Evolutionary conservation across 1,140 invertebrate genomes (phyloP).

Genomic region (Gyrodactylus bullatarudis): DNA sequence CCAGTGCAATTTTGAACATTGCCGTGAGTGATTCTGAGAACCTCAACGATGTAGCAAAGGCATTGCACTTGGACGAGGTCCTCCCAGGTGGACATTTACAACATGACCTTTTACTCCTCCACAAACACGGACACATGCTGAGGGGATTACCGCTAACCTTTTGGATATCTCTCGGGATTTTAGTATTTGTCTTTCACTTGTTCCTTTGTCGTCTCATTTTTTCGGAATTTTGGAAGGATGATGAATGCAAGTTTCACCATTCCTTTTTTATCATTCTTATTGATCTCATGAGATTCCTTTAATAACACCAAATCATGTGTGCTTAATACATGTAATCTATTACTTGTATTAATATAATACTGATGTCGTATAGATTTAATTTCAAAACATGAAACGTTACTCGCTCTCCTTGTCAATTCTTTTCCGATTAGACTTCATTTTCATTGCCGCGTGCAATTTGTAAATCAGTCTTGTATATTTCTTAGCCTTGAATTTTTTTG

Average conservation of each 20-base stretch:
- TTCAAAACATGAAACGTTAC: too few species aligned
- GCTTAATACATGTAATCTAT: too few species aligned
- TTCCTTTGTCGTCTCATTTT: slow-evolving; percentile 69
- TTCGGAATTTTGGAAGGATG: slow-evolving; percentile 30
- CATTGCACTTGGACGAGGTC: neutral
- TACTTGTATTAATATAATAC: too few species aligned
- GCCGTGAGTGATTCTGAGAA: neutral
- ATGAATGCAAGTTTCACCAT: neutral
- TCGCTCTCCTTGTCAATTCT: too few species aligned
- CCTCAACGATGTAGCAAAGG: neutral
- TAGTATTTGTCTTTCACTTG: slow-evolving; percentile 63
- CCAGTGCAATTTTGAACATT: neutral
- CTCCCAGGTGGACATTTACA: slow-evolving; percentile 15
- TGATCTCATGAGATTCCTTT: too few species aligned
- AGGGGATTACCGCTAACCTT: slow-evolving; percentile 58
- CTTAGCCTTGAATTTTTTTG: too few species aligned
- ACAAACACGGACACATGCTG: slow-evolving; percentile 55
- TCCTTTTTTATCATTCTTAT: too few species aligned
- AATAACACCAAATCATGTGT: too few species aligned
- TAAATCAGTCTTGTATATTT: too few species aligned
- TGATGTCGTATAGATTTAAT: too few species aligned
- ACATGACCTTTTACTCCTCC: slow-evolving; percentile 52
- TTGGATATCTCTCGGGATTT: slow-evolving; percentile 53
- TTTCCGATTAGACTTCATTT: too few species aligned
- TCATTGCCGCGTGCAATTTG: too few species aligned